A percentile compares a stretch with the other conserved stretches of the same genome.
Evolutionary conservation across 2,113 vertebrate genomes (phyloP).

Genomic region (Chloropsis cyanopogon): DNA sequence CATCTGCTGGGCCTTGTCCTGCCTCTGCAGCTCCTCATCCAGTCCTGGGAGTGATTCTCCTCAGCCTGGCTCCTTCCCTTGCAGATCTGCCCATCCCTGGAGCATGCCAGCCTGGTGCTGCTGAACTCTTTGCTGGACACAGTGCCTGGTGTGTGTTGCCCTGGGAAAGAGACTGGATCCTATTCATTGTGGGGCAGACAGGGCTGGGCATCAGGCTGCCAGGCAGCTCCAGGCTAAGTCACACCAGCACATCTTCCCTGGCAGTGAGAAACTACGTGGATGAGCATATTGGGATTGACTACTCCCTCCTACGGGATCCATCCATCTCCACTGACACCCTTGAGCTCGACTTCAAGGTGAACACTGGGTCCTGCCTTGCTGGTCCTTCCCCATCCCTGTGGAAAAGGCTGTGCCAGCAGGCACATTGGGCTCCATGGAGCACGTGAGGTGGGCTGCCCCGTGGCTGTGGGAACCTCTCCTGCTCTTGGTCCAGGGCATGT

Average conservation of each 20-base stretch:
- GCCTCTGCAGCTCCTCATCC: not conserved
- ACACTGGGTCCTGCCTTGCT: not conserved
- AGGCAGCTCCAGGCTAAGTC: not conserved
- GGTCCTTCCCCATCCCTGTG: not conserved
- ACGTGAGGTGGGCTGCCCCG: not conserved
- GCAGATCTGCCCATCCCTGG: slow-evolving; percentile 90
- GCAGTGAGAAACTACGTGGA: slow-evolving; percentile 84
- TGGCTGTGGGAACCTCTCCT: not conserved
- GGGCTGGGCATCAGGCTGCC: not conserved
- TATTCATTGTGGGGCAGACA: not conserved
- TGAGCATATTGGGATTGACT: slow-evolving; percentile 86
- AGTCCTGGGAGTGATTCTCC: not conserved
- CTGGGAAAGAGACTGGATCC: not conserved
- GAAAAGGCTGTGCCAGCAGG: not conserved
- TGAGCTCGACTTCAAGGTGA: slow-evolving; percentile 91
- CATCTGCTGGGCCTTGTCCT: not conserved
- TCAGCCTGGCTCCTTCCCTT: not conserved
- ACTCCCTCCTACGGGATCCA: slow-evolving; percentile 88
- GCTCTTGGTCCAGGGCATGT: slow-evolving; percentile 82
- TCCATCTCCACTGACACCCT: slow-evolving; percentile 76
- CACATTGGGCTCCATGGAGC: accelerated
- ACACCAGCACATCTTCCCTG: not conserved
- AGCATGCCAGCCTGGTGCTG: slow-evolving; percentile 82
- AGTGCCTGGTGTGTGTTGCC: slow-evolving; percentile 78
- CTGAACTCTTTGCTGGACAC: slow-evolving; percentile 89